Evolutionary conservation across 2,888 invertebrate species (phyloP), one percentile per base, ranked within the genome.

Genomic region (Embidobia sp.): DNA sequence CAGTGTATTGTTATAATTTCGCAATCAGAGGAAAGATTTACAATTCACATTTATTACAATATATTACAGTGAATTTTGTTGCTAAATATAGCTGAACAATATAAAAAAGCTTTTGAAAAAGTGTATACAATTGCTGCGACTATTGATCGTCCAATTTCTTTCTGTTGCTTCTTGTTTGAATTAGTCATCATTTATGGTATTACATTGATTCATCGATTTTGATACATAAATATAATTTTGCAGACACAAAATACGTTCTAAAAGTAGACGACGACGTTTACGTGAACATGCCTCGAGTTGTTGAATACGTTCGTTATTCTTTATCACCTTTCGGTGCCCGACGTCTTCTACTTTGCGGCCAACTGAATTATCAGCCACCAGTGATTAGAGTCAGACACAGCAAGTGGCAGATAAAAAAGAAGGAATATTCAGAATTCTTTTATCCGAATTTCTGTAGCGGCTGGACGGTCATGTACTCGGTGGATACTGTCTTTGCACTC

Each of bases 241-340:
- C 15, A 69, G 69, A 48, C 19, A 13, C 15, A 8, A 57, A 46
- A 8, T 72, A 72, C 8, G 44, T 63, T 7, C 11, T 72, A 15
- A 72, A 63, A 26, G 63, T 63, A 1, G 72, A 72, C n/a, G 72
- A 63, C 4, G 72, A 63, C 13, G 72, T 63, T 35, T 72, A 51
- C 13, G 53, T 72, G 2, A 63, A 55, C 13, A 6, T 48, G 4
- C 61, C 61, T 13, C 3, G 18, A 15, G 16, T 69, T 5, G 1
- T 69, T 0, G 16, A 59, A n/a, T 69, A 31, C 22, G n/a, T 69
- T 6, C 4, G 19, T 3, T 10, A 49, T 2, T 42, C 48, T 0
- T 18, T 69, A 13, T 69, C 69, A 22, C 35, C 70, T 8, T 33
- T 11, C 15, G 61, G 53, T 19, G 61, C 70, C 5, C 33, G 53